Conservation (phyloP, 2,888 invertebrate species). For the Artemia sinica region DNA sequence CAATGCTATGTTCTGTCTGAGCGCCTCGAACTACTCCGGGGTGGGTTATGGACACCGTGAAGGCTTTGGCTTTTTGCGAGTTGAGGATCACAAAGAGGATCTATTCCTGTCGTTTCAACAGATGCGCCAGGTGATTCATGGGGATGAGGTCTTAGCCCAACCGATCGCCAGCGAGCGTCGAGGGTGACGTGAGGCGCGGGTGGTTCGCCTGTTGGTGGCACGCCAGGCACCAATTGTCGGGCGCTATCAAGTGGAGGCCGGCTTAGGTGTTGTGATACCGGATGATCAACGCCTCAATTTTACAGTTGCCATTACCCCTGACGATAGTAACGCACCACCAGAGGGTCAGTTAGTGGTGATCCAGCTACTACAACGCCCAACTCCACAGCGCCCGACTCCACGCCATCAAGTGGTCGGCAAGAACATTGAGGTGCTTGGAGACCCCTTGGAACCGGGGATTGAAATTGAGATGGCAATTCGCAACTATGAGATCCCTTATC, state of each 20-base stretch:
- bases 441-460: not conserved
- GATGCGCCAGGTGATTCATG: not conserved
- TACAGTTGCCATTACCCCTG: not conserved
- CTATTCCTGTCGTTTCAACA: not conserved
- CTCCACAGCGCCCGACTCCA: not conserved
- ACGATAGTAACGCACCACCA: not conserved
- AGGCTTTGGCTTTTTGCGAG: not conserved
- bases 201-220: not conserved
- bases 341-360: slow-evolving; percentile 3
- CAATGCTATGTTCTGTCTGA: too few relatives aligned
- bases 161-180: not conserved
- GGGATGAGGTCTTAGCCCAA: not conserved
- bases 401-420: not conserved
- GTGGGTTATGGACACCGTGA: not conserved
- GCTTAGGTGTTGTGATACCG: not conserved
- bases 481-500: not conserved
- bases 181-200: not conserved
- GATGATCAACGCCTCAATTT: not conserved
- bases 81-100: not conserved
- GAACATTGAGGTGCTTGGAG: not conserved
- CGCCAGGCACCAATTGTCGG: not conserved
- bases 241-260: not conserved
- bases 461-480: slow-evolving; percentile 13
- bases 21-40: too few relatives aligned
- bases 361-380: too few relatives aligned